Conservation (phyloP, 2,888 invertebrate species). For the Xestia sexstrigata region DNA sequence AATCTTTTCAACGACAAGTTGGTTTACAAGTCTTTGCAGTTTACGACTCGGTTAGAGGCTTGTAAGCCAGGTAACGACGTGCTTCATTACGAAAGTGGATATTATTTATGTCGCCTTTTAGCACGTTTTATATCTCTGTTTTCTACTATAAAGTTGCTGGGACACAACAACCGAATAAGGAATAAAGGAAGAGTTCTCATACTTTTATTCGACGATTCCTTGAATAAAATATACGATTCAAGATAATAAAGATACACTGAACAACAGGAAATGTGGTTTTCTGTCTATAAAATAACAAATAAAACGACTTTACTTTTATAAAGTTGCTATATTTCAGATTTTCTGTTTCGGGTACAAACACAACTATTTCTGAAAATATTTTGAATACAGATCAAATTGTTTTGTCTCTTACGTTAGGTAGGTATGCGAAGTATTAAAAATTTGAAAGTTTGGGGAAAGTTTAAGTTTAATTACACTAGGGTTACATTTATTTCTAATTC, state of each 20-base stretch:
- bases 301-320: constrained; percentile 76
- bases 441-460: constrained; percentile 67
- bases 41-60: constrained; percentile 77
- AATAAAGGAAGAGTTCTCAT: constrained; percentile 30
- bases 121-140: constrained; percentile 73
- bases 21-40: constrained; percentile 74
- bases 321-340: constrained; percentile 83
- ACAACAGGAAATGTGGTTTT: constrained; percentile 50
- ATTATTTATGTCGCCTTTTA: constrained; percentile 79
- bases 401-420: constrained; percentile 63
- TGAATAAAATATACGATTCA: constrained; percentile 44
- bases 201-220: constrained; percentile 56
- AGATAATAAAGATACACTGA: constrained; percentile 39
- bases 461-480: constrained; percentile 73
- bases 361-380: constrained; percentile 85
- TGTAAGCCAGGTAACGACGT: constrained; percentile 81
- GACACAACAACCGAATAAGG: constrained; percentile 69
- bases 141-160: constrained; percentile 70
- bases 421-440: constrained; percentile 67
- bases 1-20: constrained; percentile 58
- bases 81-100: constrained; percentile 81
- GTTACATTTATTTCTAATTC: constrained; percentile 87
- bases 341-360: constrained; percentile 77
- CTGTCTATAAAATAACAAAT: constrained; percentile 64
- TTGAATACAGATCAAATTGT: constrained; percentile 74